Conservation (phyloP, 1,140 invertebrate genomes). For the Hylyphantes graminicola region DNA sequence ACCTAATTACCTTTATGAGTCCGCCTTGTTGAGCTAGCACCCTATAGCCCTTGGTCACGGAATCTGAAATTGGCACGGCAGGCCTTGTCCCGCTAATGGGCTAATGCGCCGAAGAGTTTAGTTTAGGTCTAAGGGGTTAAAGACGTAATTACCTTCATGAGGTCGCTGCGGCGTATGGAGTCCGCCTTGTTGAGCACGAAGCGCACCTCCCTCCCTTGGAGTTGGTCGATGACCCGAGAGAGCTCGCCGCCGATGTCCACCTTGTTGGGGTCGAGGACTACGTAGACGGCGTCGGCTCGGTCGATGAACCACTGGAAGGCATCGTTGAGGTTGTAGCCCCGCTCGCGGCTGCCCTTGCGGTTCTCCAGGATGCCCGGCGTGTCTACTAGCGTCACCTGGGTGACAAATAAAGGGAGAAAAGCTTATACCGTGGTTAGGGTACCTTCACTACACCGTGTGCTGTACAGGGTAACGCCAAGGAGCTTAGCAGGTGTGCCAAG, state of each 20-base stretch:
- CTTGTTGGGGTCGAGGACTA: constrained; percentile 95
- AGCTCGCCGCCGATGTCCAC: constrained; percentile 94
- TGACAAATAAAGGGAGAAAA: constrained; percentile 42
- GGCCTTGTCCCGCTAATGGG: too few species aligned
- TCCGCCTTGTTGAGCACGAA: constrained; percentile 96
- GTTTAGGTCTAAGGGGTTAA: too few species aligned
- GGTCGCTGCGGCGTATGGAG: constrained; percentile 89
- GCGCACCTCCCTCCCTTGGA: constrained; percentile 80
- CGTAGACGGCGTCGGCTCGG: constrained; percentile 92
- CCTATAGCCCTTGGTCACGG: too few species aligned
- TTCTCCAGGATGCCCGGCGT: constrained; percentile 96
- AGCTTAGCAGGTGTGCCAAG: too few species aligned
- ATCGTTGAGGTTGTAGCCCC: constrained; percentile 93
- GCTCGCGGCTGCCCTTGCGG: constrained; percentile 85
- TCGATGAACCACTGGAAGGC: constrained; percentile 96
- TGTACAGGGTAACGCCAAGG: too few species aligned
- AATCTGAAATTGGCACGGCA: too few species aligned
- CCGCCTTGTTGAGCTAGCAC: too few species aligned
- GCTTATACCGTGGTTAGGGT: too few species aligned
- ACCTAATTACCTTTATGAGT: too few species aligned
- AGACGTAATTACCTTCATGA: constrained; percentile 82
- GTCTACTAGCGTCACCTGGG: constrained; percentile 93
- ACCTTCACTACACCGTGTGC: too few species aligned
- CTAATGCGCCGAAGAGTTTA: too few species aligned
- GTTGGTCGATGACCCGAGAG: constrained; percentile 70